A percentile compares a stretch with the other conserved stretches of the same genome.
Conservation (phyloP, 1,140 invertebrate genomes). For the Drosophila micromelanica region DNA sequence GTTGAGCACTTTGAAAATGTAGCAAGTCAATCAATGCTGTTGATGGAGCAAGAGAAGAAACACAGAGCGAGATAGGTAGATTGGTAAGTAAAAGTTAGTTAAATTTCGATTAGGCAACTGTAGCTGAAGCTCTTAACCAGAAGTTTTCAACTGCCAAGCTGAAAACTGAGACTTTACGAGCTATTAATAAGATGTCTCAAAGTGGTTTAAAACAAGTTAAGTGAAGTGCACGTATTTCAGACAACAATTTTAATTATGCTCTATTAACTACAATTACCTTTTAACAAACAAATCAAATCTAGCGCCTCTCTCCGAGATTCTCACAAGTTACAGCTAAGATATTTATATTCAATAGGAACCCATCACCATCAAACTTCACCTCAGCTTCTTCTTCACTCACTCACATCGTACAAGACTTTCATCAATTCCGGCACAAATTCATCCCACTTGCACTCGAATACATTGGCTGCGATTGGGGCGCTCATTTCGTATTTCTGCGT, state of each 20-base stretch:
- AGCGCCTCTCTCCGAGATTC: slow-evolving; percentile 19
- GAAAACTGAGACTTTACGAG: slow-evolving; percentile 7
- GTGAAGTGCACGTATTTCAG: not conserved
- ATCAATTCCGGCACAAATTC: slow-evolving; percentile 91
- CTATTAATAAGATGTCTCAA: slow-evolving; percentile 1
- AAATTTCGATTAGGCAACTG: slow-evolving; percentile 40
- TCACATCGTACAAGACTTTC: slow-evolving; percentile 54
- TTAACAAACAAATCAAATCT: not conserved
- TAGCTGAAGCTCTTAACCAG: slow-evolving; percentile 5
- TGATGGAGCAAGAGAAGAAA: not conserved
- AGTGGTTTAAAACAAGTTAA: not conserved
- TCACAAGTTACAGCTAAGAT: not conserved
- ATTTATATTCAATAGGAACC: not conserved
- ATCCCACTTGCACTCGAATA: slow-evolving; percentile 95
- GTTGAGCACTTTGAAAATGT: slow-evolving; percentile 55
- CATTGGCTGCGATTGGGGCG: slow-evolving; percentile 92
- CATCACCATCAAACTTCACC: slow-evolving; percentile 7
- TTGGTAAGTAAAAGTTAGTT: slow-evolving; percentile 43
- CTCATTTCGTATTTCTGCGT: slow-evolving; percentile 89
- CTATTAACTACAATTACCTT: not conserved
- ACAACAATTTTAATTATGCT: slow-evolving; percentile 1
- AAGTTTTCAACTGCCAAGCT: slow-evolving; percentile 24
- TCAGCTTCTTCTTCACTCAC: slow-evolving; percentile 15
- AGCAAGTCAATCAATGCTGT: slow-evolving; percentile 67
- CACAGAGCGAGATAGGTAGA: not conserved